Evolutionary conservation across 2,797 vertebrate species (phyloP).

Genomic region (Tokudaia muenninki): DNA sequence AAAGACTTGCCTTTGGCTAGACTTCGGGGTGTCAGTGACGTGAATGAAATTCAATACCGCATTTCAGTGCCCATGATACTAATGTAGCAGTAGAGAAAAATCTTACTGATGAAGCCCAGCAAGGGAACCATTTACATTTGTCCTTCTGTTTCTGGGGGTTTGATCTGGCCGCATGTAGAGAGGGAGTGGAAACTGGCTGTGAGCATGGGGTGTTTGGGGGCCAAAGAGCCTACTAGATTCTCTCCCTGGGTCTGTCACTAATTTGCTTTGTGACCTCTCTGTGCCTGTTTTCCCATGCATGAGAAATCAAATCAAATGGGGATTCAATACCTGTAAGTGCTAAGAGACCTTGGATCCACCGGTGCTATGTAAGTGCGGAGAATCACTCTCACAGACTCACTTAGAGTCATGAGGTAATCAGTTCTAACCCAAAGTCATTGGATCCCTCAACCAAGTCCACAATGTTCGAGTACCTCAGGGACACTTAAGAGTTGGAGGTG

Average conservation of each 20-base stretch:
- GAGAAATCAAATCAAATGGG: constrained; percentile 80
- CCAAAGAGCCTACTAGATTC: constrained; percentile 59
- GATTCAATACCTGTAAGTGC: constrained; percentile 83
- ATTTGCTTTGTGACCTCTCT: constrained; percentile 81
- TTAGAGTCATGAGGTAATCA: constrained; percentile 85
- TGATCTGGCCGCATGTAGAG: constrained; percentile 67
- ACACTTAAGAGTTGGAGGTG: constrained; percentile 94
- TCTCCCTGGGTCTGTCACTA: constrained; percentile 79
- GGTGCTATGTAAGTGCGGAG: constrained; percentile 82
- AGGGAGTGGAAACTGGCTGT: constrained; percentile 58
- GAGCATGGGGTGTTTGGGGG: constrained; percentile 68
- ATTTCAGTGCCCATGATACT: constrained; percentile 69
- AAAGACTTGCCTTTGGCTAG: constrained; percentile 82
- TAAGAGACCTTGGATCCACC: constrained; percentile 82
- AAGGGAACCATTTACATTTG: constrained; percentile 59
- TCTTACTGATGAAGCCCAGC: constrained; percentile 57
- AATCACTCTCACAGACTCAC: constrained; percentile 77
- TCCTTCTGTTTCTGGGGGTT: constrained; percentile 73
- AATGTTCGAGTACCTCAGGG: constrained; percentile 95
- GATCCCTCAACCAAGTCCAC: constrained; percentile 88
- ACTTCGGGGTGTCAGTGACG: constrained; percentile 79
- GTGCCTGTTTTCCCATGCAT: constrained; percentile 83
- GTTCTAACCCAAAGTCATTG: constrained; percentile 87
- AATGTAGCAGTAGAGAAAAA: constrained; percentile 73
- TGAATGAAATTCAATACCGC: constrained; percentile 74